Conservation (phyloP, 2,888 invertebrate species). For the Periphyllus acericola region DNA sequence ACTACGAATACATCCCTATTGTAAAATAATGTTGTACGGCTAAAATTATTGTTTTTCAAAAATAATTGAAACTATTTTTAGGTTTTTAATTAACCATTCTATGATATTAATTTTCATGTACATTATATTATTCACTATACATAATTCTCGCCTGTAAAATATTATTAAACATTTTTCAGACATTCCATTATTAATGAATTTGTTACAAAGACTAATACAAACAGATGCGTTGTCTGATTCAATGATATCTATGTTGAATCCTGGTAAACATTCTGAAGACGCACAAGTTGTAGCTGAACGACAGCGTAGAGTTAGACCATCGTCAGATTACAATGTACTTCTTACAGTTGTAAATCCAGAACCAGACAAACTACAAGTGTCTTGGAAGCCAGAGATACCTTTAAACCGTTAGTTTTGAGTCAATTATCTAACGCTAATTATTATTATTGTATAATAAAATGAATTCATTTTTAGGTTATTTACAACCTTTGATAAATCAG, state of each 20-base stretch:
- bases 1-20: too few relatives aligned
- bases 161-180: slow-evolving; percentile 20
- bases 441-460: background rate
- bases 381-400: slow-evolving; percentile 60
- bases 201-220: slow-evolving; percentile 69
- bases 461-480: slow-evolving; percentile 73
- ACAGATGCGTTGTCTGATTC: slow-evolving; percentile 67
- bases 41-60: too few relatives aligned
- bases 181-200: slow-evolving; percentile 3
- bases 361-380: slow-evolving; percentile 71
- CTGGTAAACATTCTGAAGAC: slow-evolving; percentile 60
- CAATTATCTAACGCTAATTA: background rate
- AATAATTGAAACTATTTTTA: too few relatives aligned
- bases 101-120: too few relatives aligned
- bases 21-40: too few relatives aligned
- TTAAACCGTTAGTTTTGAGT: slow-evolving; percentile 49
- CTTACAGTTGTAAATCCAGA: slow-evolving; percentile 86
- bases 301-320: slow-evolving; percentile 70
- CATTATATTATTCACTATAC: too few relatives aligned
- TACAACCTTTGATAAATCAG: slow-evolving; percentile 80
- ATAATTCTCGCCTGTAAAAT: background rate
- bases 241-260: slow-evolving; percentile 62
- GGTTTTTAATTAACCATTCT: too few relatives aligned
- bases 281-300: slow-evolving; percentile 54
- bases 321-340: slow-evolving; percentile 79